phyloP scores from a whole-genome alignment of 2,888 invertebrate genomes.

The Andrena minutula region DNA sequence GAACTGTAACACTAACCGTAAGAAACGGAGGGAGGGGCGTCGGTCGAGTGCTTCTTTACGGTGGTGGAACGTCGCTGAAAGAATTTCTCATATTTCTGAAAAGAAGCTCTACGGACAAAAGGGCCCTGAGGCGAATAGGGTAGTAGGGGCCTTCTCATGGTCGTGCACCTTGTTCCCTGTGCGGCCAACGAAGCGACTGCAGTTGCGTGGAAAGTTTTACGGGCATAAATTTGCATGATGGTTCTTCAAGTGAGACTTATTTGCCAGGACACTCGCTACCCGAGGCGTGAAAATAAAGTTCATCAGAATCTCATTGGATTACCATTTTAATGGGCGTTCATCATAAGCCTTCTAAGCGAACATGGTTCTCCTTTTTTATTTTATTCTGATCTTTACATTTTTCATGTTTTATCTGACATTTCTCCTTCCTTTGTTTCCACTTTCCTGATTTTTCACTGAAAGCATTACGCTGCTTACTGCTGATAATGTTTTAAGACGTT shows the following conservation, averaged over 20 bases:
- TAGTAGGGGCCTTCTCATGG: constrained; percentile 49
- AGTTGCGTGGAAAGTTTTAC: constrained; percentile 23
- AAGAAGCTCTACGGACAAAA: constrained; percentile 78
- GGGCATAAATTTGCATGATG: constrained; percentile 13
- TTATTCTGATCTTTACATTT: no score
- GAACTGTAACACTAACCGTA: constrained; percentile 46
- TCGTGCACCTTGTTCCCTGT: constrained; percentile 72
- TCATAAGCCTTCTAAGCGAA: no score
- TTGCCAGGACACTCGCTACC: background rate
- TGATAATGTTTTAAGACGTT: no score
- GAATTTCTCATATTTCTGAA: constrained; percentile 80
- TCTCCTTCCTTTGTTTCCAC: no score
- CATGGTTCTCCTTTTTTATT: no score
- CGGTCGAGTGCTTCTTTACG: constrained; percentile 44
- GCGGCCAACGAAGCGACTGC: constrained; percentile 19
- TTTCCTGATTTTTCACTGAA: no score
- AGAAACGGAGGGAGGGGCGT: background rate
- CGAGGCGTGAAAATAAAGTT: background rate
- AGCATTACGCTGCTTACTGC: no score
- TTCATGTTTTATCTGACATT: no score
- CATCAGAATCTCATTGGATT: background rate
- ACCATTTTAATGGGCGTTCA: background rate
- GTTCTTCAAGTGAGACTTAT: background rate
- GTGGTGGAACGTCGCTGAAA: constrained; percentile 19
- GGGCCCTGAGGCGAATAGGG: constrained; percentile 56